phyloP scores from a whole-genome alignment of 2,797 vertebrate genomes.

The Octomys mimax region DNA sequence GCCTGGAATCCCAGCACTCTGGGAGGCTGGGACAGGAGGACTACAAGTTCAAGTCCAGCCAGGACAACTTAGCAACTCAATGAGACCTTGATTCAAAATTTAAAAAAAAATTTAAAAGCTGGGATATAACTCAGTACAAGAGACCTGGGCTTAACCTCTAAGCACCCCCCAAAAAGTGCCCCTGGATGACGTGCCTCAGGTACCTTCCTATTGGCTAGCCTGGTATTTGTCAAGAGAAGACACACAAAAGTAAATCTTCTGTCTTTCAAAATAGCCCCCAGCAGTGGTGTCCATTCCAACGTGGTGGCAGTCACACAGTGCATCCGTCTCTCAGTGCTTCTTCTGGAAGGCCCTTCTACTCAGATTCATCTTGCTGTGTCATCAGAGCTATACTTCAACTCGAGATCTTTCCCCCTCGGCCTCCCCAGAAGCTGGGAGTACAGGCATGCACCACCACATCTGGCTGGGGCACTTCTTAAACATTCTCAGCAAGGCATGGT shows the following conservation, averaged over 20 bases:
- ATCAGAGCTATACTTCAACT: background rate
- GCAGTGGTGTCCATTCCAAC: background rate
- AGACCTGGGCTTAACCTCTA: background rate
- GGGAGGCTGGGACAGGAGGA: background rate
- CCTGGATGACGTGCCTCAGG: background rate
- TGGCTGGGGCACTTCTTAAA: background rate
- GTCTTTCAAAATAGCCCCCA: background rate
- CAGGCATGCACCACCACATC: background rate
- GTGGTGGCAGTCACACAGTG: background rate
- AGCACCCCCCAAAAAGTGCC: background rate
- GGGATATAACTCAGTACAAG: background rate
- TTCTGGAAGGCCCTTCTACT: slow-evolving; percentile 32
- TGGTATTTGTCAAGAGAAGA: slow-evolving; percentile 41
- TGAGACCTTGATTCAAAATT: background rate
- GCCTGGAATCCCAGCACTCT: background rate
- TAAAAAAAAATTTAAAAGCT: background rate
- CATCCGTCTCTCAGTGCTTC: background rate
- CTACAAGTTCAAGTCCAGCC: background rate
- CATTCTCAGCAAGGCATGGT: background rate
- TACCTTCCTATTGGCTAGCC: background rate
- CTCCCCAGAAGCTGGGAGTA: background rate
- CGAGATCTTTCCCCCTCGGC: background rate
- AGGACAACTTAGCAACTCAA: background rate
- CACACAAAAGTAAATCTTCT: slow-evolving; percentile 16
- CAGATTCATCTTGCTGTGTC: background rate